A percentile compares a stretch with the other conserved stretches of the same genome.
These are phyloP conservation scores for Lytechinus pictus DNA, from an alignment of 35 echinoderm and acorn worm genomes.

Conservation along the genomic window DNA sequence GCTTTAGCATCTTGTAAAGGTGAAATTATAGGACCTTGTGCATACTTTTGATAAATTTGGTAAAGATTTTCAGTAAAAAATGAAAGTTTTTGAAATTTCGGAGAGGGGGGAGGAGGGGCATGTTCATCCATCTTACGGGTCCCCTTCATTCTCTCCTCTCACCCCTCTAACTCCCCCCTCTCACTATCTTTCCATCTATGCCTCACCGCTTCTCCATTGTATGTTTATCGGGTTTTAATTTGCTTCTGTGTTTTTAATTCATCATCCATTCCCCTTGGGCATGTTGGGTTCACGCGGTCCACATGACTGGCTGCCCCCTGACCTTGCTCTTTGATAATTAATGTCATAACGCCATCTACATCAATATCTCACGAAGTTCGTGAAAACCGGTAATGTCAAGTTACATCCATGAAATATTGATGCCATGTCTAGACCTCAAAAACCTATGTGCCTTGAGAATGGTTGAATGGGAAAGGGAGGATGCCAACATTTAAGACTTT, in stretches of 20 bases:
- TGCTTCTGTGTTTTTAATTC: background rate
- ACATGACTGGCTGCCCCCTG: too few relatives aligned
- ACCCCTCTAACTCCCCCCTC: background rate
- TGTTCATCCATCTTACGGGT: too few relatives aligned
- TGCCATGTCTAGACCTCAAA: background rate
- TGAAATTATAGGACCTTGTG: too few relatives aligned
- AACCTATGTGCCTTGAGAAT: background rate
- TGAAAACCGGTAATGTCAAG: background rate
- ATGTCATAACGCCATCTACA: background rate
- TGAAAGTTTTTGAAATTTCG: too few relatives aligned
- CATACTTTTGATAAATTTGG: too few relatives aligned
- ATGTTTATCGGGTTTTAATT: background rate
- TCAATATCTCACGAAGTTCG: background rate
- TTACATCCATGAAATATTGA: background rate
- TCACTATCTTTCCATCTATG: background rate
- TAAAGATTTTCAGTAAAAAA: too few relatives aligned
- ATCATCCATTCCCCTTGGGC: too few relatives aligned
- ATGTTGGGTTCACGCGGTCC: too few relatives aligned
- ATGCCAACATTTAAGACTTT: too few relatives aligned
- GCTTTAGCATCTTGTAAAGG: too few relatives aligned
- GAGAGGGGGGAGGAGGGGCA: too few relatives aligned
- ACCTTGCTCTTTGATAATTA: background rate
- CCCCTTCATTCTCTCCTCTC: background rate
- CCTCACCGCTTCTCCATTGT: background rate
- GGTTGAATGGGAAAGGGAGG: background rate